Evolutionary conservation across 2,113 vertebrate species (phyloP), one percentile per base, ranked within the genome.

Genomic region (Carollia perspicillata): DNA sequence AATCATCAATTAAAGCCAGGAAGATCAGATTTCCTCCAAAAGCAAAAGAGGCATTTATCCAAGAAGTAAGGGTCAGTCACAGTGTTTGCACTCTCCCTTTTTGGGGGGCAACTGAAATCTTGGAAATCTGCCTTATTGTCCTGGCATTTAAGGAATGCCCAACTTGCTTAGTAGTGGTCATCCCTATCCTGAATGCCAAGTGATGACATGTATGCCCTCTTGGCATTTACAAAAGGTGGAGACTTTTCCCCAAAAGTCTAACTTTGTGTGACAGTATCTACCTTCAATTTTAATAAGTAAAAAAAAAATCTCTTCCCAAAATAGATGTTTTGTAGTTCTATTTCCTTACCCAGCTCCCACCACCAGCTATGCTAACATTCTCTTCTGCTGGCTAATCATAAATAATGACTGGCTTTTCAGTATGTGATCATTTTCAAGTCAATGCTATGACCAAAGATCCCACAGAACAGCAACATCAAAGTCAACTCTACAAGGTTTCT

Each of bases 261-360:
- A 49, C 22, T 55, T 40, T 66, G 28, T 37, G 65, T 85, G 63
- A 69, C 71, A 17, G 55, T 60, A 89, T 83, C 16, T 35, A 84
- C 71, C 40, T 95, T 78, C 60, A 78, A 78, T 42, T 89, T 89
- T 63, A 89, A 89, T 71, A 79, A 42, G 40, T 80, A 49, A 81
- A 79, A 49, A 60, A 37, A 68, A 69, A 20, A 40, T 2, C 28
- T 66, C 55, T 66, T 74, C 49, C 33, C 60, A 47, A 51, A 77
- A 60, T 58, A 23, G 30, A 20, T 69, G 42, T 63, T 89, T 86
- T 79, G 40, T 35, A 75, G 40, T 49, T 13, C 0, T 42, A 63
- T 77, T 71, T 55, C 83, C 60, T 78, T 71, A 47, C 17, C 51
- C 42, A 63, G 28, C 4, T 35, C 33, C 20, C 30, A 72, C 11